Evolutionary conservation across 2,888 invertebrate species (phyloP).

Genomic region (Rotaria socialis): DNA sequence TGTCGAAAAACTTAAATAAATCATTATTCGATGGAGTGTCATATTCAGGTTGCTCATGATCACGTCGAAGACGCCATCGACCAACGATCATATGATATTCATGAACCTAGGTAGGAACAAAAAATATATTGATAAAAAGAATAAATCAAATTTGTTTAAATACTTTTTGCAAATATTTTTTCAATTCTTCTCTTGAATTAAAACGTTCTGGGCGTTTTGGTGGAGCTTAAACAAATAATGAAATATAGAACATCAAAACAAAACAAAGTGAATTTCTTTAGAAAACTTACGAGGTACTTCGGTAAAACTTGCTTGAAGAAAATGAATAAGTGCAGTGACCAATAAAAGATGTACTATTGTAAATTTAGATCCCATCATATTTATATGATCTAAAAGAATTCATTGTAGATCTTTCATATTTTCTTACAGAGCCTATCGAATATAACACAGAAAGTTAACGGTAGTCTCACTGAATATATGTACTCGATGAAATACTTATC

Average conservation of each 20-base stretch:
- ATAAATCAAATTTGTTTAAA: background rate
- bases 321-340: background rate
- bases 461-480: too few relatives aligned
- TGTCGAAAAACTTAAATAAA: background rate
- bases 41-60: background rate
- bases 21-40: background rate
- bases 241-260: too few relatives aligned
- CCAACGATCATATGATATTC: background rate
- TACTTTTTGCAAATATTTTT: conserved; percentile 2
- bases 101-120: background rate
- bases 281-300: background rate
- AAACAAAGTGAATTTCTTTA: too few relatives aligned
- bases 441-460: too few relatives aligned
- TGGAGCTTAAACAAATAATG: background rate
- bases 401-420: too few relatives aligned
- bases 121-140: background rate
- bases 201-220: background rate
- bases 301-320: background rate
- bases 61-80: background rate
- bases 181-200: background rate
- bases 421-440: too few relatives aligned
- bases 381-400: background rate
- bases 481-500: too few relatives aligned
- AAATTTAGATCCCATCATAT: background rate
- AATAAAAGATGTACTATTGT: background rate